A percentile compares a stretch with the other conserved stretches of the same genome.
Conservation (phyloP, 2,888 invertebrate species). For the Myopa tessellatipennis region DNA sequence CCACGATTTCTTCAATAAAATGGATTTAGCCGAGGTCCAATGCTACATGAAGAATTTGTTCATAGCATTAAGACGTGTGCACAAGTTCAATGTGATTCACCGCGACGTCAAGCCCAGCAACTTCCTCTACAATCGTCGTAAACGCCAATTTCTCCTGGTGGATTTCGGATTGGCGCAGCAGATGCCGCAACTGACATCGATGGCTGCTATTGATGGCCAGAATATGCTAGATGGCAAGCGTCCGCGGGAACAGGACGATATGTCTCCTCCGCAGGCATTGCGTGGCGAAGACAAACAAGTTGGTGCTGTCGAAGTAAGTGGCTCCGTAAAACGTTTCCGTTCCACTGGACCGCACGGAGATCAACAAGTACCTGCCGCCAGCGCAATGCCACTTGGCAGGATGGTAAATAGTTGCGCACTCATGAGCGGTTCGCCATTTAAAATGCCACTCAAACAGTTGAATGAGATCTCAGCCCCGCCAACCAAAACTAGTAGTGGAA, state of each 20-base stretch:
- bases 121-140: constrained; percentile 84
- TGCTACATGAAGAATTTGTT: constrained; percentile 85
- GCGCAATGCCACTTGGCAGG: constrained; percentile 36
- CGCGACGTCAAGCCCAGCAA: constrained; percentile 93
- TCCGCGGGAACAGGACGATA: constrained; percentile 51
- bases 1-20: constrained; percentile 80
- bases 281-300: constrained; percentile 33
- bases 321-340: constrained; percentile 59
- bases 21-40: constrained; percentile 78
- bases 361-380: constrained; percentile 35
- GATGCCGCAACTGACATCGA: constrained; percentile 47
- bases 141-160: constrained; percentile 80
- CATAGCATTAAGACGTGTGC: constrained; percentile 82
- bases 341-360: constrained; percentile 46
- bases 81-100: constrained; percentile 86
- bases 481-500: constrained; percentile 40
- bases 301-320: constrained; percentile 45
- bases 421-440: constrained; percentile 52
- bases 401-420: constrained; percentile 41
- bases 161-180: constrained; percentile 91
- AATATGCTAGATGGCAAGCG: constrained; percentile 50
- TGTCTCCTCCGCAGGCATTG: constrained; percentile 17
- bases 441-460: constrained; percentile 66
- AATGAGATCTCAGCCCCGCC: constrained; percentile 56
- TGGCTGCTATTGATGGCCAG: constrained; percentile 34